A percentile compares a stretch with the other conserved stretches of the same genome.
phyloP scores from a whole-genome alignment of 2,113 vertebrate species.

The Agapornis roseicollis region DNA sequence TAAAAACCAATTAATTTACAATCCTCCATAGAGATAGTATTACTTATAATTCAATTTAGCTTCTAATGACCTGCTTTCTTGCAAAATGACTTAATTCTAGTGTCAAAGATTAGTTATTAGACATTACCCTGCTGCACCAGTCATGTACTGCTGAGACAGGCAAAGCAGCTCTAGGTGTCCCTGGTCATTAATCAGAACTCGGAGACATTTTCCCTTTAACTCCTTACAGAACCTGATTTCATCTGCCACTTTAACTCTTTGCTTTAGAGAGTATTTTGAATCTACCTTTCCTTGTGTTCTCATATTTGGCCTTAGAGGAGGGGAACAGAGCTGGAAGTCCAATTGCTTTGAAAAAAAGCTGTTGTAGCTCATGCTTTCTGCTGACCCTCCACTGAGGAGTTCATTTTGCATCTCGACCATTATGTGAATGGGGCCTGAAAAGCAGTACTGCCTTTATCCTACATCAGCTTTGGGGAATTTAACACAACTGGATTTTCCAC shows the following conservation, averaged over 20 bases:
- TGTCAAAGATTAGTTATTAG: constrained; percentile 86
- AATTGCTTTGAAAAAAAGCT: neutral
- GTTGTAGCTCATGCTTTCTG: neutral
- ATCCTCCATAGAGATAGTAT: constrained; percentile 84
- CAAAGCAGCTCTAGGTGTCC: constrained; percentile 70
- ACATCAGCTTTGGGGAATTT: neutral
- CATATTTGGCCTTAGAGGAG: neutral
- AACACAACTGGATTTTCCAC: neutral
- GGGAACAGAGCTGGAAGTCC: neutral
- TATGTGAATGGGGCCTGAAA: neutral
- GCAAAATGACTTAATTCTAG: constrained; percentile 83
- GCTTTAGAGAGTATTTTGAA: neutral
- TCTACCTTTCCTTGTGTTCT: neutral
- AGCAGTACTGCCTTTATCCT: neutral
- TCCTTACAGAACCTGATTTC: constrained; percentile 60
- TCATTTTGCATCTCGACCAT: neutral
- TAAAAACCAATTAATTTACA: constrained; percentile 94
- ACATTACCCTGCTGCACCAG: constrained; percentile 72
- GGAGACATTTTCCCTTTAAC: constrained; percentile 63
- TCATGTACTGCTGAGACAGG: constrained; percentile 76
- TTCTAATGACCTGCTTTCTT: constrained; percentile 83
- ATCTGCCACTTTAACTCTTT: constrained; percentile 20
- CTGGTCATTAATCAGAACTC: constrained; percentile 78
- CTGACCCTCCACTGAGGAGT: neutral
- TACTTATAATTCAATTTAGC: constrained; percentile 86